These are phyloP conservation scores for Apodemia duryi DNA, from an alignment of 2,888 invertebrate species.

Conservation along the genomic window DNA sequence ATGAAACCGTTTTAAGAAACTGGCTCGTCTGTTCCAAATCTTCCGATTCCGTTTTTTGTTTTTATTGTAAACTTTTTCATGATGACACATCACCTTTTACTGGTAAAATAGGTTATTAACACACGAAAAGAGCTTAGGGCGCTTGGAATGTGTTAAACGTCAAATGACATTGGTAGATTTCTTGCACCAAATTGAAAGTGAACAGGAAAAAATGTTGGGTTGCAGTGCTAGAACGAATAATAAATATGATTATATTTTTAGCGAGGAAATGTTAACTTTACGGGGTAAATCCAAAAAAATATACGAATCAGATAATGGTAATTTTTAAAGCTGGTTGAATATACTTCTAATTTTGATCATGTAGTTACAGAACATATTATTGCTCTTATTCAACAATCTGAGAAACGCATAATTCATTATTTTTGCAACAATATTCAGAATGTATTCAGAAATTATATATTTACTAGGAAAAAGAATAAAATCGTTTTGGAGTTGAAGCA, in stretches of 20 bases:
- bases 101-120: too few relatives aligned
- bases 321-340: slow-evolving; percentile 13
- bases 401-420: slow-evolving; percentile 15
- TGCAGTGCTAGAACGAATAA: slow-evolving; percentile 24
- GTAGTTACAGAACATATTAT: slow-evolving; percentile 18
- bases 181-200: slow-evolving; percentile 18
- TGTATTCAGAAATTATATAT: slow-evolving; percentile 16
- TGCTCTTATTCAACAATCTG: slow-evolving; percentile 17
- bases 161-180: too few relatives aligned
- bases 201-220: slow-evolving; percentile 21
- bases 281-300: background rate
- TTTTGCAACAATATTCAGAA: slow-evolving; percentile 16
- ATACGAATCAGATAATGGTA: slow-evolving; percentile 13
- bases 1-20: too few relatives aligned
- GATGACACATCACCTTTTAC: too few relatives aligned
- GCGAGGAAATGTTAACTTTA: slow-evolving; percentile 18
- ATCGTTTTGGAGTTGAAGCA: slow-evolving; percentile 17
- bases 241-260: slow-evolving; percentile 17
- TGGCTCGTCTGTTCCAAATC: too few relatives aligned
- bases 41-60: too few relatives aligned
- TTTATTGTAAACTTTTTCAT: too few relatives aligned
- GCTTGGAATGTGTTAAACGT: too few relatives aligned
- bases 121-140: too few relatives aligned
- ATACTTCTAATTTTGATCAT: slow-evolving; percentile 17
- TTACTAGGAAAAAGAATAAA: slow-evolving; percentile 18